Conservation (phyloP, 2,113 vertebrate genomes). For the Vicugna pacos region DNA sequence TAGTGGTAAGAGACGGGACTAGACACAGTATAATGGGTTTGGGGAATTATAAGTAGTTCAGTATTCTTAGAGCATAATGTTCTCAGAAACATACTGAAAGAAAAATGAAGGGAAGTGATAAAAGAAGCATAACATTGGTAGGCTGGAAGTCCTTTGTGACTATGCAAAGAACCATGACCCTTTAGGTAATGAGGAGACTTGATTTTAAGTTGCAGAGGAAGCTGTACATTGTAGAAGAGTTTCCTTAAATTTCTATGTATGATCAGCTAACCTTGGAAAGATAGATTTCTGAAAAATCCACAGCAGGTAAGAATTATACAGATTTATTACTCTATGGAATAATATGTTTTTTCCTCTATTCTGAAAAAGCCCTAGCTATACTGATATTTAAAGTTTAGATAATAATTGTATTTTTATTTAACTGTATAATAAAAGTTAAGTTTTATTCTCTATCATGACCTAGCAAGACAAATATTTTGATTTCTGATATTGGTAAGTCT, state of each 20-base stretch:
- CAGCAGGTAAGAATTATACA: background rate
- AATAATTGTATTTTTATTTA: conserved; percentile 26
- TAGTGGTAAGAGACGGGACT: background rate
- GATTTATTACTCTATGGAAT: background rate
- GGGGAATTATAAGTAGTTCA: background rate
- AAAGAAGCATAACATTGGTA: background rate
- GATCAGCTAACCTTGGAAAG: background rate
- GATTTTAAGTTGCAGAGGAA: background rate
- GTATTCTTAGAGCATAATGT: background rate
- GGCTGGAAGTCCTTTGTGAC: background rate
- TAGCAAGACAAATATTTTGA: conserved; percentile 5
- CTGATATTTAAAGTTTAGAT: background rate
- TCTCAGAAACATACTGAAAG: background rate
- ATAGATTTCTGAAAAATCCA: background rate
- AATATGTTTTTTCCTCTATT: background rate
- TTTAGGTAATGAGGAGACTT: background rate
- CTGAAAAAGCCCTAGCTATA: background rate
- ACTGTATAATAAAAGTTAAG: background rate
- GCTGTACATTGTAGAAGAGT: background rate
- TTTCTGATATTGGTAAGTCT: background rate
- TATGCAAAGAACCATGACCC: background rate
- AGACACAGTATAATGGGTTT: background rate
- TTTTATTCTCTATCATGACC: background rate
- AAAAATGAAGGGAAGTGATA: background rate
- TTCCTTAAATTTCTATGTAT: conserved; percentile 25